Evolutionary conservation across 2,888 invertebrate genomes (phyloP), one percentile per base, ranked within the genome.

Genomic region (Melieria picta): DNA sequence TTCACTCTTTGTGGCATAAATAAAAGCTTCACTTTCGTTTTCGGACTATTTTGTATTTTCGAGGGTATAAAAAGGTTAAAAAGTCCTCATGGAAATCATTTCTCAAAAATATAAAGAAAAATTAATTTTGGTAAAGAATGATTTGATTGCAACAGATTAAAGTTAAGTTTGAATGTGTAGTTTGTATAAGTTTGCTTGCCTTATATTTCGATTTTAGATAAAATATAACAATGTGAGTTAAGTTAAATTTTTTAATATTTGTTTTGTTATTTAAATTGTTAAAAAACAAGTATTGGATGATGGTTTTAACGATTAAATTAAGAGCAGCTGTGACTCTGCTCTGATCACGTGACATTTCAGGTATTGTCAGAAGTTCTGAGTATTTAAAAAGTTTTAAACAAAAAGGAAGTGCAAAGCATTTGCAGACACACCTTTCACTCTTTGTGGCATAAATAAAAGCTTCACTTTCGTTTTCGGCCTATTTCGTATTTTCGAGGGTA

Each of bases 81-180:
- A 57, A 7, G 7, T 13, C 5, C 42, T 7, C 9, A 13, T 57
- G 56, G 16, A n/a, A 57, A 13, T 42, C 7, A 57, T 57, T 57
- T 57, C 42, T 57, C 56, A 57, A 57, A 57, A 57, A 57, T 57
- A 57, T 13, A 30, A 57, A 57, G 30, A 13, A 7, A 58, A 30
- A 42, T 58, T 43, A 11, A 0, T 58, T 11, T 5, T 11, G 42
- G 11, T 42, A 43, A 11, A 30, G 42, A 58, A 58, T 43, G 11
- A 58, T n/a, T 11, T 43, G 58, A 4, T 11, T 58, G 43, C 30
- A 30, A 30, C 30, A 30, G 30, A 30, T 30, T 30, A 1, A 30
- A 30, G 30, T 30, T 30, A 30, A 30, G 30, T 43, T 58, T 58
- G 58, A 58, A 58, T 58, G 30, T 43, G 42, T n/a, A 43, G 58